These are phyloP conservation scores for Corydoras maculifer DNA, from an alignment of 2,113 vertebrate genomes.

Conservation along the genomic window DNA sequence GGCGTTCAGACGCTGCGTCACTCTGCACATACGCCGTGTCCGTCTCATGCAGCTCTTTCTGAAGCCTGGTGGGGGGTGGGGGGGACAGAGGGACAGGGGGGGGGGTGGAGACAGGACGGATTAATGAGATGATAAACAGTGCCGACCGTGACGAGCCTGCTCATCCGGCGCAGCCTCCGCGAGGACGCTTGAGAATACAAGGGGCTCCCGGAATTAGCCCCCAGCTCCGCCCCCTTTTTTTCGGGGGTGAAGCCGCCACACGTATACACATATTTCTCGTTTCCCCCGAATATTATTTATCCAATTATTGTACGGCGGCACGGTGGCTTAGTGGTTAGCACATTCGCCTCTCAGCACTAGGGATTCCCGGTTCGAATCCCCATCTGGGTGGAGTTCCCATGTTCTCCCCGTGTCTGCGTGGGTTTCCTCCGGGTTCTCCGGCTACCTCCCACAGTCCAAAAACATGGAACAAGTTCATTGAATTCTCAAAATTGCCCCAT, in stretches of 20 bases:
- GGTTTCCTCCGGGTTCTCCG: too few relatives aligned
- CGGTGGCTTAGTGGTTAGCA: too few relatives aligned
- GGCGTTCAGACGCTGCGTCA: constrained; percentile 1
- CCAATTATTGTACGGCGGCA: too few relatives aligned
- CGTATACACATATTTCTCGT: constrained; percentile 1
- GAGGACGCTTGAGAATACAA: background rate
- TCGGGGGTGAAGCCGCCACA: background rate
- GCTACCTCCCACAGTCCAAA: too few relatives aligned
- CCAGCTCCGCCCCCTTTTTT: constrained; percentile 6
- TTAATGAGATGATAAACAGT: constrained; percentile 7
- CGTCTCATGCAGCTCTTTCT: constrained; percentile 44
- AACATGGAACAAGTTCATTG: too few relatives aligned
- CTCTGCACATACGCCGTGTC: constrained; percentile 31
- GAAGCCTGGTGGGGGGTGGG: constrained; percentile 42
- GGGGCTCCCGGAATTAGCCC: constrained; percentile 7
- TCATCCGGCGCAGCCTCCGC: background rate
- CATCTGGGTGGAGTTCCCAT: too few relatives aligned
- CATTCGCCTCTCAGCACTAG: too few relatives aligned
- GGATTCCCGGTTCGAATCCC: too few relatives aligned
- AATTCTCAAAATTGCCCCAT: too few relatives aligned
- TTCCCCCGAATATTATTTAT: background rate
- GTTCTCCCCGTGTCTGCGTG: too few relatives aligned
- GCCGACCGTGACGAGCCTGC: background rate
- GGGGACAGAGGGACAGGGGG: background rate
- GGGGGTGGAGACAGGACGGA: constrained; percentile 13